phyloP scores from a whole-genome alignment of 2,797 vertebrate genomes.

The Tamandua tetradactyla region DNA sequence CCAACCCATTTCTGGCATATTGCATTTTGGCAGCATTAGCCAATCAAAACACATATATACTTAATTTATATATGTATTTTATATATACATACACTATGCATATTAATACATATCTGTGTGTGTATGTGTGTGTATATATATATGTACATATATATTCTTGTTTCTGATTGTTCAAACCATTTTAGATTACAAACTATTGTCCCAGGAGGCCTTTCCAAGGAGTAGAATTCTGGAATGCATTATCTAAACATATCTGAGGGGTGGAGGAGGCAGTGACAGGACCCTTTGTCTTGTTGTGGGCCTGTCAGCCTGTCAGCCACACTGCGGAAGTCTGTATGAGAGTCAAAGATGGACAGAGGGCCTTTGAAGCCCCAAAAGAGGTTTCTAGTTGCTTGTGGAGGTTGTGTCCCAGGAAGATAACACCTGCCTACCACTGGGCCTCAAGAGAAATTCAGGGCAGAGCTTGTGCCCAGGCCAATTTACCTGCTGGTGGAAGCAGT shows the following conservation, averaged over 20 bases:
- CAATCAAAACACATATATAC: too few relatives aligned
- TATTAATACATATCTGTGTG: too few relatives aligned
- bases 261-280: background rate
- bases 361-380: background rate
- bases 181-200: background rate
- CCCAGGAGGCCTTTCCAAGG: background rate
- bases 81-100: background rate
- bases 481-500: background rate
- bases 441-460: background rate
- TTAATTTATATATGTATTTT: too few relatives aligned
- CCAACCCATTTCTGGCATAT: too few relatives aligned
- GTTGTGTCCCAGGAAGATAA: background rate
- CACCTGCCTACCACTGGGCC: background rate
- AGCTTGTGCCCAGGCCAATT: background rate
- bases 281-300: background rate
- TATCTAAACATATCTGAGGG: background rate
- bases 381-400: background rate
- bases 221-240: background rate
- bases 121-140: background rate
- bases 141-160: background rate
- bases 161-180: background rate
- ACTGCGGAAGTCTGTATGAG: too few relatives aligned
- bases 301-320: background rate
- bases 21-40: too few relatives aligned
- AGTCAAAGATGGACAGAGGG: background rate